Evolutionary conservation across 2,797 vertebrate genomes (phyloP).

Genomic region (Pangasius mekongensis): DNA sequence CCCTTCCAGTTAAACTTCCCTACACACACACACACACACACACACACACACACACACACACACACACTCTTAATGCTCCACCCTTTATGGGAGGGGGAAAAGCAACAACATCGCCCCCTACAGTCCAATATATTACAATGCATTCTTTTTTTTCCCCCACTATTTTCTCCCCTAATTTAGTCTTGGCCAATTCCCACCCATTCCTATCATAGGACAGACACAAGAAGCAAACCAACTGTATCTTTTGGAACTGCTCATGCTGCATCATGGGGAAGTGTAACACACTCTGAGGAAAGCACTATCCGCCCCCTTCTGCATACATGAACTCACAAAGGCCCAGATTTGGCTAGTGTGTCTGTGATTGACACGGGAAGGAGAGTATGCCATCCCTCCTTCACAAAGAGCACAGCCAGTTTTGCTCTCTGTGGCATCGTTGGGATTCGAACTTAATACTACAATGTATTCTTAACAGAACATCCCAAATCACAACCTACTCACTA

Average conservation of each 20-base stretch:
- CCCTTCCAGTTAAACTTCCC: slow-evolving; percentile 98
- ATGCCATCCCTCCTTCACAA: neutral
- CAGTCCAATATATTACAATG: slow-evolving; percentile 50
- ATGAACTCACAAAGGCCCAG: neutral
- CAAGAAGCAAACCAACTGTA: neutral
- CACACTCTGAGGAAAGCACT: neutral
- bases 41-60: neutral
- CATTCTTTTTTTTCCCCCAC: neutral
- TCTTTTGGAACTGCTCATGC: neutral
- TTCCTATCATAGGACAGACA: neutral
- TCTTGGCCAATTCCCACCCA: neutral
- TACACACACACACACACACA: slow-evolving; percentile 58
- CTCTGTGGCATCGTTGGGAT: too few relatives aligned
- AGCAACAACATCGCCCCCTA: slow-evolving; percentile 63
- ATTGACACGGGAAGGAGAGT: neutral
- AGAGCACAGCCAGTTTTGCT: neutral
- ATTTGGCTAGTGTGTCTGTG: neutral
- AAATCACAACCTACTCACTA: neutral
- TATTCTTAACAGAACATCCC: neutral
- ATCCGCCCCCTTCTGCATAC: neutral
- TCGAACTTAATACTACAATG: too few relatives aligned
- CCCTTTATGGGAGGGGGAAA: neutral
- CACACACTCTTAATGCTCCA: neutral
- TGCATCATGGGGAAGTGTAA: neutral
- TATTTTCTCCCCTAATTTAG: neutral